Conservation (phyloP, 1,140 invertebrate genomes). For the Euura lappo region DNA sequence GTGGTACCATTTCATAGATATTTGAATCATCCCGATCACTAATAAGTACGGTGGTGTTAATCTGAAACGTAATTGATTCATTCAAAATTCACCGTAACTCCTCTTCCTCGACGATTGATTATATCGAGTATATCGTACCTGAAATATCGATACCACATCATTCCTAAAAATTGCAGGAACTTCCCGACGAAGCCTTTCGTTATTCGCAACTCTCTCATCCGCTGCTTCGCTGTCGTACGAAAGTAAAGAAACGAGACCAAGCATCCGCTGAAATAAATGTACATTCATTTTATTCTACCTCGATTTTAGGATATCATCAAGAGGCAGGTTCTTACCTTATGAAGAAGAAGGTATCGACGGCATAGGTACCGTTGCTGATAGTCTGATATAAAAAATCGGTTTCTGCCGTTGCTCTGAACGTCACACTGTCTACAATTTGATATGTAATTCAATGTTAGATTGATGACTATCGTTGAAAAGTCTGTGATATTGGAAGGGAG, state of each 20-base stretch:
- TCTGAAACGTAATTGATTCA: conserved; percentile 26
- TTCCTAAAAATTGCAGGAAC: conserved; percentile 47
- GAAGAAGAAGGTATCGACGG: conserved; percentile 59
- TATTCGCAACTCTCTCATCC: conserved; percentile 38
- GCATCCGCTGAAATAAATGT: conserved; percentile 46
- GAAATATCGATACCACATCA: conserved; percentile 49
- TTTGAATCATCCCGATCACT: conserved; percentile 42
- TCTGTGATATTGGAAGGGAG: conserved; percentile 13
- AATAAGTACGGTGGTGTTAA: conserved; percentile 54
- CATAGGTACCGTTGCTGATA: conserved; percentile 51
- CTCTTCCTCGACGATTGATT: background rate
- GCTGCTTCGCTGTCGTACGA: conserved; percentile 47
- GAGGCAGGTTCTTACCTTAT: conserved; percentile 46
- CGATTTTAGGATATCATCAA: background rate
- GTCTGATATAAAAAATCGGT: conserved; percentile 52
- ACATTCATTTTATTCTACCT: conserved; percentile 11
- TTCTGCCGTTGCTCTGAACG: conserved; percentile 44
- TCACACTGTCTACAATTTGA: conserved; percentile 45
- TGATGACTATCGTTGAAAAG: too few relatives aligned
- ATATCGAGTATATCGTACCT: conserved; percentile 22
- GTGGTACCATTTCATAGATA: conserved; percentile 46
- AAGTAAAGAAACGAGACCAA: conserved; percentile 55
- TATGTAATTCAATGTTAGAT: too few relatives aligned
- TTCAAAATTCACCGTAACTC: conserved; percentile 12
- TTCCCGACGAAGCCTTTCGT: conserved; percentile 38